phyloP scores from a whole-genome alignment of 2,113 vertebrate genomes.

The Orthonyx spaldingii region DNA sequence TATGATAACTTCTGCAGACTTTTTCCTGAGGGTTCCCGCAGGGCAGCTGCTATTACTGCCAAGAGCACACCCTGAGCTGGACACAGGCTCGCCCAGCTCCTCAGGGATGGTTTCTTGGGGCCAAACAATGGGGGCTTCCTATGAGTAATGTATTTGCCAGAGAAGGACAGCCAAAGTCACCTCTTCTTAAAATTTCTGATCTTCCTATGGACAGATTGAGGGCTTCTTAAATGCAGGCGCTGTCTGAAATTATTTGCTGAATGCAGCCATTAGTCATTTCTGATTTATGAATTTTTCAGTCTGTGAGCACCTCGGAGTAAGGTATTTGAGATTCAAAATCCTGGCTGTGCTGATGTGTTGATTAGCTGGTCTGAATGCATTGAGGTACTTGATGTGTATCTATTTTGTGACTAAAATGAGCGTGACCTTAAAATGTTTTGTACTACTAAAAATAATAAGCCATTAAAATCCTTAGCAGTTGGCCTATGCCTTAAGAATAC shows the following conservation, averaged over 20 bases:
- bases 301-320: not conserved
- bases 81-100: not conserved
- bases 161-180: not conserved
- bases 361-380: conserved; percentile 19
- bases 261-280: not conserved
- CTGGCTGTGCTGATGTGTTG: not conserved
- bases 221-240: not conserved
- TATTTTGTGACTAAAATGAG: conserved; percentile 6
- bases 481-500: not conserved
- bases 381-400: not conserved
- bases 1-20: not conserved
- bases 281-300: conserved; percentile 42
- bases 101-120: not conserved
- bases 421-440: not conserved
- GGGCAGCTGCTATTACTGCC: not conserved
- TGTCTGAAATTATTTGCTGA: conserved; percentile 6
- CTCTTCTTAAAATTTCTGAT: not conserved
- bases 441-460: conserved; percentile 6
- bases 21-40: not conserved
- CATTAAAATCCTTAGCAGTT: not conserved
- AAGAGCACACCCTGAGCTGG: not conserved
- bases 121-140: not conserved
- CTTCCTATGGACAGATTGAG: not conserved
- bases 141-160: not conserved
- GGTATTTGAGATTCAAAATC: conserved; percentile 21